These are phyloP conservation scores for Napeogenes sylphis DNA, from an alignment of 2,888 invertebrate genomes.

Conservation along the genomic window DNA sequence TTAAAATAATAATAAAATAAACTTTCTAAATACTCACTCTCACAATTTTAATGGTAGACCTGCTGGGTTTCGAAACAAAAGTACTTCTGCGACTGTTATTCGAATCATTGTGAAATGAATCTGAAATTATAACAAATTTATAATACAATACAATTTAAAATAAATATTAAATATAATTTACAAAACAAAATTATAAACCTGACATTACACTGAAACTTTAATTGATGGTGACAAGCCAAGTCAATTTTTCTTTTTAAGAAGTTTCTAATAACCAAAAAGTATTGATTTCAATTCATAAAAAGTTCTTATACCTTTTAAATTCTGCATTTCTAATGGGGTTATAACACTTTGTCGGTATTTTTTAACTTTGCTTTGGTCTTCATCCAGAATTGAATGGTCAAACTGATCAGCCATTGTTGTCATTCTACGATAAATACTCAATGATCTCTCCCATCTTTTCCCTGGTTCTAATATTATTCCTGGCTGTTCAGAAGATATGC, in stretches of 20 bases:
- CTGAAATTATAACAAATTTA: constrained; percentile 44
- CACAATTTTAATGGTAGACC: constrained; percentile 64
- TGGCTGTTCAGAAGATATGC: constrained; percentile 42
- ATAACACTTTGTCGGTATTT: constrained; percentile 77
- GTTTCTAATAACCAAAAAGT: not conserved
- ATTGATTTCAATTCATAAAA: not conserved
- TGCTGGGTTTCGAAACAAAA: constrained; percentile 62
- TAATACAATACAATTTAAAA: constrained; percentile 25
- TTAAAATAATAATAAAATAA: constrained; percentile 5
- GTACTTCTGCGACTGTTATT: constrained; percentile 66
- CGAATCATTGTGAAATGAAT: constrained; percentile 71
- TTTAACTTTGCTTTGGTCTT: constrained; percentile 68
- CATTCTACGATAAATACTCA: constrained; percentile 77
- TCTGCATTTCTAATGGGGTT: constrained; percentile 74
- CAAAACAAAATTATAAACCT: constrained; percentile 50
- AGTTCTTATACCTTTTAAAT: constrained; percentile 20
- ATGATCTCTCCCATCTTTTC: constrained; percentile 82
- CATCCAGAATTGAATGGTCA: constrained; percentile 61
- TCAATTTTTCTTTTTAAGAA: constrained; percentile 30
- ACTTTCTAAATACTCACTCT: constrained; percentile 49
- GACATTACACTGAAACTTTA: constrained; percentile 77
- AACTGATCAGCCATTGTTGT: constrained; percentile 61
- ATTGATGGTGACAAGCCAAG: constrained; percentile 58
- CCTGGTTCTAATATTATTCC: constrained; percentile 79
- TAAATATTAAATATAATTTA: constrained; percentile 25